Conservation (phyloP, 2,888 invertebrate species). For the Hipparchia semele region DNA sequence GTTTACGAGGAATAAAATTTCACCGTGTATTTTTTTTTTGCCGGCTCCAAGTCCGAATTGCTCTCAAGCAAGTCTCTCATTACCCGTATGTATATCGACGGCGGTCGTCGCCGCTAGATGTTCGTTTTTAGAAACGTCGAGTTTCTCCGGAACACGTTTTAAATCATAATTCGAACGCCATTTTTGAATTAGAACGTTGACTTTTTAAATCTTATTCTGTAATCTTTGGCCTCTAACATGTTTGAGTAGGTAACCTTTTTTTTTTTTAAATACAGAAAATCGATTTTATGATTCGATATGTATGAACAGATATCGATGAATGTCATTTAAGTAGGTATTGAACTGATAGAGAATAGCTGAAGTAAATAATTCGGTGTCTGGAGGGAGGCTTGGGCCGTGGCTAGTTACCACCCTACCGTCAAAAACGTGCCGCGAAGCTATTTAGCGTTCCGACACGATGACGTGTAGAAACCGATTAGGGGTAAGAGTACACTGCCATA, state of each 20-base stretch:
- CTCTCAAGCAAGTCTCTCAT: constrained; percentile 66
- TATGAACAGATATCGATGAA: constrained; percentile 23
- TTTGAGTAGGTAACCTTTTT: constrained; percentile 21
- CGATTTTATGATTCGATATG: constrained; percentile 31
- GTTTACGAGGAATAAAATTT: no score
- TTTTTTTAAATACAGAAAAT: constrained; percentile 28
- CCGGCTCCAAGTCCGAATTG: constrained; percentile 53
- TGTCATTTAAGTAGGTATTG: not conserved
- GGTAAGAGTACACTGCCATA: no score
- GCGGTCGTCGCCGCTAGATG: constrained; percentile 69
- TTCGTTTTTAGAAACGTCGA: constrained; percentile 78
- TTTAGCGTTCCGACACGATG: no score
- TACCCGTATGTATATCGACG: constrained; percentile 77
- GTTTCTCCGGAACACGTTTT: constrained; percentile 83
- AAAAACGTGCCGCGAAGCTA: no score
- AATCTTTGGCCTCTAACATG: constrained; percentile 36
- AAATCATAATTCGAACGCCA: constrained; percentile 81
- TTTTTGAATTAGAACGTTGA: constrained; percentile 80
- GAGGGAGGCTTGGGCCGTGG: no score
- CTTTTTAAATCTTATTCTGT: constrained; percentile 63
- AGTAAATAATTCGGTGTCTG: no score
- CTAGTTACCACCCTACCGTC: no score
- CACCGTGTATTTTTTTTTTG: no score
- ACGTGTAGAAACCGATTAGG: no score
- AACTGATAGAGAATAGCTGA: not conserved